Evolutionary conservation across 2,888 invertebrate genomes (phyloP).

Genomic region (Polyploca ridens): DNA sequence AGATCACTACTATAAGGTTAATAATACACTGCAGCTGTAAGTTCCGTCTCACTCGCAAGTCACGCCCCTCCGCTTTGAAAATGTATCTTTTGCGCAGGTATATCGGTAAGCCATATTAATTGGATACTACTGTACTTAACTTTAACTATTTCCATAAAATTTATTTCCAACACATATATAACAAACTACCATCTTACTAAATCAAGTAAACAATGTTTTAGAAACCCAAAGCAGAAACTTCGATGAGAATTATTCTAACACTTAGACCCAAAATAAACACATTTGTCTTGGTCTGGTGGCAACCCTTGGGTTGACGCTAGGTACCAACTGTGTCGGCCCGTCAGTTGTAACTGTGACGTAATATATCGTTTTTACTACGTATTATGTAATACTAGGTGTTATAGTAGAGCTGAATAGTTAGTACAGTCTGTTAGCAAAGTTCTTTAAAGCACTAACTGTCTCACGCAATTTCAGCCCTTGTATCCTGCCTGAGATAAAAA

Average conservation of each 20-base stretch:
- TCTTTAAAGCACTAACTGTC: background rate
- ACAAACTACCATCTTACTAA: constrained; percentile 29
- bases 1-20: no score
- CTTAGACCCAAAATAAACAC: constrained; percentile 31
- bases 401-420: constrained; percentile 13
- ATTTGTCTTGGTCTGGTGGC: constrained; percentile 34
- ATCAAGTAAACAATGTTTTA: constrained; percentile 30
- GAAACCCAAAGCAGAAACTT: constrained; percentile 13
- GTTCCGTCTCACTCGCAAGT: no score
- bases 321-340: constrained; percentile 33
- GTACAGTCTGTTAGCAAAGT: constrained; percentile 22
- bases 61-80: no score
- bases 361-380: constrained; percentile 37
- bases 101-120: no score
- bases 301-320: constrained; percentile 46
- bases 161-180: background rate
- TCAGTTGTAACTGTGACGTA: constrained; percentile 38
- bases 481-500: no score
- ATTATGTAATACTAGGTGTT: constrained; percentile 29
- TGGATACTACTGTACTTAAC: no score
- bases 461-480: no score
- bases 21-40: no score
- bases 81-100: no score
- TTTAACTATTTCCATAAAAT: no score
- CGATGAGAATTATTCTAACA: constrained; percentile 19